Percentiles rank a stretch among this genome's conserved stretches.
Evolutionary conservation across 2,888 invertebrate species (phyloP).

Genomic region (Heliconius ismenius): DNA sequence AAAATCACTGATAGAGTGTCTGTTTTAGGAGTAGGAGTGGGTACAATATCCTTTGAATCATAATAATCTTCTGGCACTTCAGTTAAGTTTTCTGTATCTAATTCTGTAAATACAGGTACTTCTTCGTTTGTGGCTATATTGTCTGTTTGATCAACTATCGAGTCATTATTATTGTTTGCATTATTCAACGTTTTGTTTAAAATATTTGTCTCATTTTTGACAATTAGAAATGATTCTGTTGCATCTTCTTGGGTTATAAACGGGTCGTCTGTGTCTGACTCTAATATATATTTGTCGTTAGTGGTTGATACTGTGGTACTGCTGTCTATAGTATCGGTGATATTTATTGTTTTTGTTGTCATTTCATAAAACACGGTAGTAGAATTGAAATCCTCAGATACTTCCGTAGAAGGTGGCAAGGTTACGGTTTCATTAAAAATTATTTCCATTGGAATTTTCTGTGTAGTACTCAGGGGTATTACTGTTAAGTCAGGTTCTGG

Average conservation of each 20-base stretch:
- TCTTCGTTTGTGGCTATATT: constrained; percentile 55
- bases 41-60: constrained; percentile 70
- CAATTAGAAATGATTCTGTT: constrained; percentile 16
- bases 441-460: constrained; percentile 52
- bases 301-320: constrained; percentile 34
- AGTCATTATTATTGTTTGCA: constrained; percentile 38
- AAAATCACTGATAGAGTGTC: constrained; percentile 74
- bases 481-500: constrained; percentile 69
- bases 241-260: constrained; percentile 28
- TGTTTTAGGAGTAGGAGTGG: constrained; percentile 70
- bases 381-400: constrained; percentile 50
- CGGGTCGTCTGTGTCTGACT: constrained; percentile 29
- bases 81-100: constrained; percentile 62
- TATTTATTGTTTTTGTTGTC: constrained; percentile 42
- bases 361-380: constrained; percentile 49
- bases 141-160: constrained; percentile 40
- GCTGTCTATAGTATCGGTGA: constrained; percentile 41
- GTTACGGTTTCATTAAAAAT: constrained; percentile 62
- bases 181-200: constrained; percentile 42
- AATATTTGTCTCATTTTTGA: constrained; percentile 9
- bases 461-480: constrained; percentile 66
- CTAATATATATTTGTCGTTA: constrained; percentile 40
- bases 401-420: constrained; percentile 59
- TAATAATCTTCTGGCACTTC: constrained; percentile 76
- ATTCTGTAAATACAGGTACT: constrained; percentile 66